These are phyloP conservation scores for Gymnocheta viridis DNA, from an alignment of 2,888 invertebrate genomes.

Conservation along the genomic window DNA sequence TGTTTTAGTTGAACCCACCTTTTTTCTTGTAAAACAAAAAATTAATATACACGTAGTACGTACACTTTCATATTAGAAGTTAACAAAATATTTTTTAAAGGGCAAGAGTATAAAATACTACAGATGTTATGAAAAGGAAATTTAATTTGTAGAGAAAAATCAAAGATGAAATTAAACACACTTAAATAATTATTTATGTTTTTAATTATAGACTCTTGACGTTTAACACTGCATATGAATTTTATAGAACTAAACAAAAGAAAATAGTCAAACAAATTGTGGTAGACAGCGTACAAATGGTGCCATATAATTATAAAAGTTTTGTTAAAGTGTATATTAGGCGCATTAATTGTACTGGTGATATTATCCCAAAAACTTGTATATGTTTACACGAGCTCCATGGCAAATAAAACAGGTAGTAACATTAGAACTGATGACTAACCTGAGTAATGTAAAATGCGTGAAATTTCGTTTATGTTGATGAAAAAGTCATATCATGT, in stretches of 20 bases:
- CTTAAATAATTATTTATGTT: constrained; percentile 29
- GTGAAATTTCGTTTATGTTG: too few species aligned
- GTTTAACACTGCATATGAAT: constrained; percentile 58
- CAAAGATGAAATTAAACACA: constrained; percentile 43
- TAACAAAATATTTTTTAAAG: not conserved
- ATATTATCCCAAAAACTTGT: too few species aligned
- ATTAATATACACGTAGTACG: not conserved
- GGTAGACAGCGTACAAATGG: constrained; percentile 24
- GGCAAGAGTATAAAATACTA: not conserved
- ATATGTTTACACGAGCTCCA: too few species aligned
- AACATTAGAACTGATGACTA: too few species aligned
- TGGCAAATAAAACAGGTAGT: too few species aligned
- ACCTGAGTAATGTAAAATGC: too few species aligned
- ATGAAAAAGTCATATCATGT: too few species aligned
- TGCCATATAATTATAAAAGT: constrained; percentile 25
- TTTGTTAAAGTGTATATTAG: constrained; percentile 12
- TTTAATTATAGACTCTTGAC: constrained; percentile 47
- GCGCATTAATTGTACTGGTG: too few species aligned
- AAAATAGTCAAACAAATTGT: constrained; percentile 34
- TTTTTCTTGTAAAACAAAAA: constrained; percentile 10
- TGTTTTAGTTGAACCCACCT: constrained; percentile 32
- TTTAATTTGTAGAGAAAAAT: constrained; percentile 21
- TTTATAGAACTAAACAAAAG: constrained; percentile 60
- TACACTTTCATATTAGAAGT: constrained; percentile 9
- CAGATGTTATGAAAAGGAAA: not conserved